Conservation (phyloP, 2,888 invertebrate genomes). For the Formica aserva region DNA sequence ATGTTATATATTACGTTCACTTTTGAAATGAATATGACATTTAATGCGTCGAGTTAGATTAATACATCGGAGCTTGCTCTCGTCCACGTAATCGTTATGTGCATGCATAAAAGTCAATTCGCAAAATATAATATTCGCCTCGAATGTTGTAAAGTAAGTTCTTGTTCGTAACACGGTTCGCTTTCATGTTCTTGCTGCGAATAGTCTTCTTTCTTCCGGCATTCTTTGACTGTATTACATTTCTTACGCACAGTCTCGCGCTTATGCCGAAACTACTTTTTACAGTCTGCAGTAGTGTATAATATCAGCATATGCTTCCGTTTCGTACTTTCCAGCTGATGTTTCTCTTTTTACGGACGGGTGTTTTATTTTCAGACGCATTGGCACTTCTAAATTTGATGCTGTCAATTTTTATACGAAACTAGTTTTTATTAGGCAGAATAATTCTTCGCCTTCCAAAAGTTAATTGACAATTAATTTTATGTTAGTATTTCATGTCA, state of each 20-base stretch:
- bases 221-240: conserved; percentile 46
- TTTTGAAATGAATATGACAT: neutral
- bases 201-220: conserved; percentile 9
- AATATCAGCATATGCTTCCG: conserved; percentile 35
- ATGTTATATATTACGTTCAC: neutral
- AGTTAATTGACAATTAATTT: neutral
- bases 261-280: conserved; percentile 38
- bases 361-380: neutral
- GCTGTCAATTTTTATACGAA: conserved; percentile 28
- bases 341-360: conserved; percentile 8
- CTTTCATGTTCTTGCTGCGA: conserved; percentile 13
- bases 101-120: conserved; percentile 33
- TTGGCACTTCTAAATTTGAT: neutral
- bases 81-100: conserved; percentile 15
- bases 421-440: neutral
- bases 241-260: conserved; percentile 21
- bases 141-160: conserved; percentile 12
- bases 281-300: conserved; percentile 33
- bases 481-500: neutral
- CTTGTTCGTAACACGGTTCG: conserved; percentile 19
- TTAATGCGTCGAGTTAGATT: neutral
- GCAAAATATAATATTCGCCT: neutral
- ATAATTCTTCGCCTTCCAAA: neutral
- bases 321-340: conserved; percentile 33
- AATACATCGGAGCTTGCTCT: neutral